These are phyloP conservation scores for Cichlasoma orientale DNA, from an alignment of 2,797 vertebrate genomes.

Conservation along the genomic window DNA sequence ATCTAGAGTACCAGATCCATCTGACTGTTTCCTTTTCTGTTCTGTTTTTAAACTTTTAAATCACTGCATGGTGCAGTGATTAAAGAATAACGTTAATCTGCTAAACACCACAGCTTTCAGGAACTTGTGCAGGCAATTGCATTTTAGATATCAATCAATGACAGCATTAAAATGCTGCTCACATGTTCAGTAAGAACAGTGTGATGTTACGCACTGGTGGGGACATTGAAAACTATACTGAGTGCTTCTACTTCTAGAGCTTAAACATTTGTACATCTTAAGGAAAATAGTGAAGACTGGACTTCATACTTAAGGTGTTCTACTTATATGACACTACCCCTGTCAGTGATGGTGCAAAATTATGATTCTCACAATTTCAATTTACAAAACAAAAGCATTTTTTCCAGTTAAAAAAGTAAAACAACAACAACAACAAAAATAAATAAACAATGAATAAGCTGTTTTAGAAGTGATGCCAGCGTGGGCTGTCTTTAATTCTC, in stretches of 20 bases:
- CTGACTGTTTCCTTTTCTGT: not conserved
- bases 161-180: not conserved
- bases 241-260: no score
- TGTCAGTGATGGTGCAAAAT: no score
- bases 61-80: not conserved
- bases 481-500: not conserved
- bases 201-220: no score
- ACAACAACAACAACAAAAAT: no score
- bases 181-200: not conserved
- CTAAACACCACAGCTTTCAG: not conserved
- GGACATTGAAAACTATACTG: no score
- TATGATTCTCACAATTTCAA: no score
- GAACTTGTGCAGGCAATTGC: not conserved
- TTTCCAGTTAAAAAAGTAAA: not conserved
- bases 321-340: no score
- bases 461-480: not conserved
- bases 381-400: not conserved
- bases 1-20: not conserved
- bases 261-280: not conserved
- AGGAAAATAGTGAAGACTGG: not conserved
- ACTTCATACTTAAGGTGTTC: not conserved
- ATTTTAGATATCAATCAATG: no score
- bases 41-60: not conserved
- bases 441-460: not conserved
- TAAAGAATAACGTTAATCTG: not conserved